phyloP scores from a whole-genome alignment of 2,113 vertebrate species.

The Tachuris rubrigastra region DNA sequence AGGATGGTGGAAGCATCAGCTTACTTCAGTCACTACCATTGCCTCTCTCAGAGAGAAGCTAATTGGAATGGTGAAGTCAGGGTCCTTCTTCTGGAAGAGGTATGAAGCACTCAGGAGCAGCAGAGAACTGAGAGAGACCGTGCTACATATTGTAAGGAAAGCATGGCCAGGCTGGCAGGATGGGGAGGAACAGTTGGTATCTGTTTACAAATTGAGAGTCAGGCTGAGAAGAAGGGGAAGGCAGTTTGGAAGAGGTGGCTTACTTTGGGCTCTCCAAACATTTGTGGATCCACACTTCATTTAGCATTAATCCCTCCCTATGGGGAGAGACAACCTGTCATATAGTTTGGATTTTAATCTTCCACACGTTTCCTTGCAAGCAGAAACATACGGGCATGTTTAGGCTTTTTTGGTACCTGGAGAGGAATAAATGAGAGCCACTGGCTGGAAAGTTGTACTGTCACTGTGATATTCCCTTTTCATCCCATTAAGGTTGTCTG shows the following conservation, averaged over 20 bases:
- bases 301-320: slow-evolving; percentile 38
- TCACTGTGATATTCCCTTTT: slow-evolving; percentile 1
- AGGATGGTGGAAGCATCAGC: not conserved
- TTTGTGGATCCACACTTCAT: slow-evolving; percentile 31
- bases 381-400: slow-evolving; percentile 1
- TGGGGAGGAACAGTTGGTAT: not conserved
- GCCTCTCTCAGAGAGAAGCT: not conserved
- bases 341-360: slow-evolving; percentile 27
- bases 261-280: not conserved
- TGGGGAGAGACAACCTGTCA: slow-evolving; percentile 11
- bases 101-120: not conserved
- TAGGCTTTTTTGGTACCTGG: slow-evolving; percentile 25
- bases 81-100: not conserved
- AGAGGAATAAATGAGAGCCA: slow-evolving; percentile 13
- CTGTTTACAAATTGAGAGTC: not conserved
- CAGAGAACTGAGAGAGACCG: not conserved
- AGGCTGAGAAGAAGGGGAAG: not conserved
- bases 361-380: not conserved
- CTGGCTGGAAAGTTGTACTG: not conserved
- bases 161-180: not conserved
- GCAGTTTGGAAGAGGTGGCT: not conserved
- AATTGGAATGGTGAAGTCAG: not conserved
- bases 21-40: not conserved
- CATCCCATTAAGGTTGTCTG: slow-evolving; percentile 21
- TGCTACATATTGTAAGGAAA: not conserved